Evolutionary conservation across 2,888 invertebrate species (phyloP).

Genomic region (Apotomis capreana): DNA sequence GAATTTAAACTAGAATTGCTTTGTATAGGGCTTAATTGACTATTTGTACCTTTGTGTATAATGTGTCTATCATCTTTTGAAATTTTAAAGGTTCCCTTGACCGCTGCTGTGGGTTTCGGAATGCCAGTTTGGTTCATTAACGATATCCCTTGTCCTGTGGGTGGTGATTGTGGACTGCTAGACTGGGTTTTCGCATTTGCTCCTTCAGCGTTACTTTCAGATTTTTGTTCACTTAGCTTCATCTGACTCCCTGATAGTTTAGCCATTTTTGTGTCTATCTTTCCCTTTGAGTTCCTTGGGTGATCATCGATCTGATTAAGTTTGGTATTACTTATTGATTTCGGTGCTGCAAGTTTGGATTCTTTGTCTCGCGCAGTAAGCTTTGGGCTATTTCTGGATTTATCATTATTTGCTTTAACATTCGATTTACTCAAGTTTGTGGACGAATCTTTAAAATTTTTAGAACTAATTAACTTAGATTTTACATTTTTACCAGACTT

Average conservation of each 20-base stretch:
- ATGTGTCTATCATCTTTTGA: conserved; percentile 82
- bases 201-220: conserved; percentile 61
- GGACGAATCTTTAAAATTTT: conserved; percentile 74
- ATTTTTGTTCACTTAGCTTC: conserved; percentile 69
- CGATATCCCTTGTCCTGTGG: conserved; percentile 76
- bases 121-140: conserved; percentile 84
- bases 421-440: conserved; percentile 69
- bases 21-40: conserved; percentile 83
- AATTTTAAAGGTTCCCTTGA: conserved; percentile 94
- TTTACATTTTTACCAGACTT: conserved; percentile 78
- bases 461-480: conserved; percentile 76
- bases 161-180: conserved; percentile 60
- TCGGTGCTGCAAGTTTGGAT: conserved; percentile 81
- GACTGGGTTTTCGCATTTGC: conserved; percentile 54
- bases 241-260: conserved; percentile 77
- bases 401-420: conserved; percentile 71
- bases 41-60: conserved; percentile 82
- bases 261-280: conserved; percentile 74
- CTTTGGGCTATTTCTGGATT: conserved; percentile 77
- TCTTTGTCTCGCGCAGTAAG: conserved; percentile 76
- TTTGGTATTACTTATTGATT: conserved; percentile 77
- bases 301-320: conserved; percentile 78
- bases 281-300: conserved; percentile 65
- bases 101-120: conserved; percentile 95
- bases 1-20: conserved; percentile 84